phyloP scores from a whole-genome alignment of 1,140 invertebrate species.

The Zaprionus ghesquierei region DNA sequence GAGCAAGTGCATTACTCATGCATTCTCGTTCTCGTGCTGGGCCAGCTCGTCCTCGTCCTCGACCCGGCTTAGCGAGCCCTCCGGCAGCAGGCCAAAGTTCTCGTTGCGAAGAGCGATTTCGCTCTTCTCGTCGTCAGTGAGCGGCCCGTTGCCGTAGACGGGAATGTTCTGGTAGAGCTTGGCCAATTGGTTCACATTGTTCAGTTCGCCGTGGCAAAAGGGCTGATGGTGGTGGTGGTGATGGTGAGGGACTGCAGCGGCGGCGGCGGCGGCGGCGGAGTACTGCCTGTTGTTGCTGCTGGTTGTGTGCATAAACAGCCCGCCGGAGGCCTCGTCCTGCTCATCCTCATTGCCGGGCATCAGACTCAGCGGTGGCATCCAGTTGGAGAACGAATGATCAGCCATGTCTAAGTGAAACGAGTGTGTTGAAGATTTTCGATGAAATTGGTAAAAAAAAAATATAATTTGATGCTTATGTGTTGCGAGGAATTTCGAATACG shows the following conservation, averaged over 20 bases:
- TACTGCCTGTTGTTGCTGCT: neutral
- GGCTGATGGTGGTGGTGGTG: neutral
- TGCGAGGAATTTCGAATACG: constrained; percentile 22
- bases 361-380: constrained; percentile 22
- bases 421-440: neutral
- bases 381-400: constrained; percentile 31
- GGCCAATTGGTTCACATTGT: constrained; percentile 16
- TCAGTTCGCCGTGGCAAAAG: constrained; percentile 6
- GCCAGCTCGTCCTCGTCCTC: neutral
- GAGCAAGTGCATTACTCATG: neutral
- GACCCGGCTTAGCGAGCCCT: neutral
- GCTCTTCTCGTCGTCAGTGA: constrained; percentile 54
- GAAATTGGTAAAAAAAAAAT: constrained; percentile 14
- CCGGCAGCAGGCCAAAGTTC: neutral
- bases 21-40: neutral
- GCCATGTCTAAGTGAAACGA: constrained; percentile 22
- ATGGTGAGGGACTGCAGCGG: no score
- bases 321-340: constrained; percentile 3
- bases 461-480: constrained; percentile 2
- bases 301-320: neutral
- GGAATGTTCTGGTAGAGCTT: constrained; percentile 22
- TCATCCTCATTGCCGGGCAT: neutral
- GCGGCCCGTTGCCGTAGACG: constrained; percentile 15
- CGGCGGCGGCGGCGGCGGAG: no score
- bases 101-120: constrained; percentile 22